Base-by-base conservation (phyloP, 1,140 invertebrate species). In the Tenebrio molitor region DNA sequence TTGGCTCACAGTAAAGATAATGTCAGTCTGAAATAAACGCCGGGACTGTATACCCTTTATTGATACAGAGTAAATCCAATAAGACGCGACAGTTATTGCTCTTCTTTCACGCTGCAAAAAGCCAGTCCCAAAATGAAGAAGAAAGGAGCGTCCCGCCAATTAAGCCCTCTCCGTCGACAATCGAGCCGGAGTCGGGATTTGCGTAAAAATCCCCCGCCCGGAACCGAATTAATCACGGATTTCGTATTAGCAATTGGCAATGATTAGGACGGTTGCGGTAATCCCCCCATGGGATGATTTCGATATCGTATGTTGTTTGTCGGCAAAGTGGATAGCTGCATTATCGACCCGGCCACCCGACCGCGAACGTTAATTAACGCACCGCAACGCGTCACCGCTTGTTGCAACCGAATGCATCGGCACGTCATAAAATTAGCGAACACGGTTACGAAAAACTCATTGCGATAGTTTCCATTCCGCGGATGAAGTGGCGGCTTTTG, bases 11-110 rank as follows among this genome's bases (percentile, higher is more conserved):
- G 68, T 75, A 71, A 75, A 65, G 73, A 75, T 72, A 46, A 46
- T 50, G 70, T 72, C 69, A 65, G 50, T n/a, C 62, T 17, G 50
- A 72, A 75, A 72, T 75, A 75, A 72, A 75, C 72, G 70, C 72
- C 67, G 39, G 19, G 66, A 50, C 63, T 74, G 66, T 70, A 65
- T 68, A 75, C 69, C 50, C 42, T 67, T 75, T 75, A 75, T 75
- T 75, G 73, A 75, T 75, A 75, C 73, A 75, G 71, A 75, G 73
- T 71, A 75, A 75, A 75, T 75, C 73, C 69, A 75, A 75, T 75
- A 75, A 75, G 73, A 75, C 62, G 73, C 73, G 73, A 75, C 73
- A 75, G 69, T 67, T 72, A 75, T 75, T 75, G 73, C 73, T 58
- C 67, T 19, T 19, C 33, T 17, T n/a, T 19, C 19, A 23, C 17